A percentile compares a stretch with the other conserved stretches of the same genome.
phyloP scores from a whole-genome alignment of 2,888 invertebrate genomes.

The Sphaeridia pumilis region DNA sequence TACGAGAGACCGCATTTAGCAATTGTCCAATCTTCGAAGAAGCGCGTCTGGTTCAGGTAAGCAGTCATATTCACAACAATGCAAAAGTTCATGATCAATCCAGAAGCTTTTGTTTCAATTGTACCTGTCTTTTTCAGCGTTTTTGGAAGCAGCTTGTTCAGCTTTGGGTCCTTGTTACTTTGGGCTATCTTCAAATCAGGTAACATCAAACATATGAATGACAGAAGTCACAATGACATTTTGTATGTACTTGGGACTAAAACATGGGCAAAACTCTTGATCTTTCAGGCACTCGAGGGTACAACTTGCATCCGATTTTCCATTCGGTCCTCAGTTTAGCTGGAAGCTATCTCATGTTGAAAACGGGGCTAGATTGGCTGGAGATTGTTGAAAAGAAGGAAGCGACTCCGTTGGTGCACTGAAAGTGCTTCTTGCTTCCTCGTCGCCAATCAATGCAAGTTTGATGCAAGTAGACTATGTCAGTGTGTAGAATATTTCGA shows the following conservation, averaged over 20 bases:
- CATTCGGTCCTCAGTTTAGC: conserved; percentile 11
- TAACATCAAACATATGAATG: no score
- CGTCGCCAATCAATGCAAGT: no score
- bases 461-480: no score
- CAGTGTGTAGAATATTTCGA: no score
- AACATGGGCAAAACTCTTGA: no score
- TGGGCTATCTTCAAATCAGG: conserved; percentile 32
- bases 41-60: conserved; percentile 25
- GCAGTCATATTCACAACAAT: background rate
- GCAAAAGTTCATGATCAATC: no score
- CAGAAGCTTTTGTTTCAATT: no score
- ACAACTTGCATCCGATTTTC: conserved; percentile 15
- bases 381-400: conserved; percentile 7
- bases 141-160: conserved; percentile 28
- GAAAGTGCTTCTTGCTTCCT: no score
- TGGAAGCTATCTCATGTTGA: conserved; percentile 11
- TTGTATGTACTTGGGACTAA: no score
- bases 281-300: conserved; percentile 13
- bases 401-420: no score
- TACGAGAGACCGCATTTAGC: conserved; percentile 28
- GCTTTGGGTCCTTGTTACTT: conserved; percentile 27
- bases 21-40: conserved; percentile 15
- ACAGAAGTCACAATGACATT: no score
- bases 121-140: no score
- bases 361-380: conserved; percentile 7